These are phyloP conservation scores for Eurois occulta DNA, from an alignment of 2,888 invertebrate genomes.

Conservation along the genomic window DNA sequence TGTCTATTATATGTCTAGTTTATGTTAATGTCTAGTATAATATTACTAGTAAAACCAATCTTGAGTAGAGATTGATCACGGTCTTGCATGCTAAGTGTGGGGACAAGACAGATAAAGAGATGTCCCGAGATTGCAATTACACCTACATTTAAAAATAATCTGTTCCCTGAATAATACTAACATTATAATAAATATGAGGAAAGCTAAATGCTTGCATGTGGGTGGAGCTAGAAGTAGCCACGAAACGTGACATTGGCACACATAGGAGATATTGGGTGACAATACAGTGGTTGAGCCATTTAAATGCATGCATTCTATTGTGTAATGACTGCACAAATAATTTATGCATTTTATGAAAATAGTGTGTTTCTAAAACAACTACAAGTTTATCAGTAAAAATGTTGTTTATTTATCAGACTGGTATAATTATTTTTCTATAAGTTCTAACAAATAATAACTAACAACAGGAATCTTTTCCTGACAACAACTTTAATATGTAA, in stretches of 20 bases:
- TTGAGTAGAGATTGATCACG: background rate
- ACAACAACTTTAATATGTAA: background rate
- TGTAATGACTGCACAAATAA: background rate
- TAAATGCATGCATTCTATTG: slow-evolving; percentile 8
- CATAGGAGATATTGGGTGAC: slow-evolving; percentile 13
- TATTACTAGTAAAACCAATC: background rate
- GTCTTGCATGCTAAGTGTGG: background rate
- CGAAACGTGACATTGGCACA: slow-evolving; percentile 8
- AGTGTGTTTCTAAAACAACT: background rate
- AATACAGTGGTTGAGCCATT: slow-evolving; percentile 15
- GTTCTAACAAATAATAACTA: background rate
- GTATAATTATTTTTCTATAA: background rate
- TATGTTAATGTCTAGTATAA: background rate
- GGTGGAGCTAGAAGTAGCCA: slow-evolving; percentile 5
- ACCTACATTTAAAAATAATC: background rate
- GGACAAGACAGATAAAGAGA: background rate
- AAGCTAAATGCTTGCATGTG: slow-evolving; percentile 6
- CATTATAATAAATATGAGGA: background rate
- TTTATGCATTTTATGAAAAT: background rate
- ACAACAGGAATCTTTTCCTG: background rate
- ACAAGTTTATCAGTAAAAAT: background rate
- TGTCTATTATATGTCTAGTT: too few species aligned
- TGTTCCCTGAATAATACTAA: background rate
- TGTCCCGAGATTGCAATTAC: background rate
- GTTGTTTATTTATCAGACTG: background rate